Evolutionary conservation across 2,888 invertebrate genomes (phyloP), one percentile per base, ranked within the genome.

Genomic region (Zeuzera pyrina): DNA sequence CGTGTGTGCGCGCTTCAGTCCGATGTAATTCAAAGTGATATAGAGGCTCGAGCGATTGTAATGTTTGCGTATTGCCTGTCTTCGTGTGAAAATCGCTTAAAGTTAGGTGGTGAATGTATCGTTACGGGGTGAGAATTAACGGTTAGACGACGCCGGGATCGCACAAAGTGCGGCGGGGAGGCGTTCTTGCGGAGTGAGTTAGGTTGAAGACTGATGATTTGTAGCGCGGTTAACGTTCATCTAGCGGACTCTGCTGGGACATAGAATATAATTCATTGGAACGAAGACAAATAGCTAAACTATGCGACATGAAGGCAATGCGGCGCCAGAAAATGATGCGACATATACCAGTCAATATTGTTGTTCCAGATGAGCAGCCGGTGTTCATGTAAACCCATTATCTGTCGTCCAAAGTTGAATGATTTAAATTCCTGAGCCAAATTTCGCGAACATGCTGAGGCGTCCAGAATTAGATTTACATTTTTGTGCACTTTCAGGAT

Each of bases 161-260:
- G 37, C 22, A 38, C 32, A 35, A 39, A 38, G 33, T 42, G 37
- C 46, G 43, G 44, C 43, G 42, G 47, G 42, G 55, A 46, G 39
- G 44, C 42, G 52, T 53, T 61, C 64, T 65, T 64, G 62, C 56
- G 56, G 56, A 65, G 60, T 57, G 61, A 67, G 63, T 64, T 64
- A 62, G 62, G 59, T 33, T 39, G 31, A 35, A 50, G 57, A 60
- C 57, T 58, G 65, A 69, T 74, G 74, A 76, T 74, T 74, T 73
- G 71, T 73, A 53, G 61, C 56, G 65, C 56, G 71, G 74, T 68
- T 68, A 62, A 56, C 63, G 66, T 64, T 68, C 64, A 65, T 67
- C 65, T 63, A 64, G 63, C 62, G 61, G 52, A 48, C 56, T 52
- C 55, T 49, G 52, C 48, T 47, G 60, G 52, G 59, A 49, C 50